A percentile compares a stretch with the other conserved stretches of the same genome.
These are phyloP conservation scores for Gymnocephalus cernua DNA, from an alignment of 2,113 vertebrate species.

Conservation along the genomic window DNA sequence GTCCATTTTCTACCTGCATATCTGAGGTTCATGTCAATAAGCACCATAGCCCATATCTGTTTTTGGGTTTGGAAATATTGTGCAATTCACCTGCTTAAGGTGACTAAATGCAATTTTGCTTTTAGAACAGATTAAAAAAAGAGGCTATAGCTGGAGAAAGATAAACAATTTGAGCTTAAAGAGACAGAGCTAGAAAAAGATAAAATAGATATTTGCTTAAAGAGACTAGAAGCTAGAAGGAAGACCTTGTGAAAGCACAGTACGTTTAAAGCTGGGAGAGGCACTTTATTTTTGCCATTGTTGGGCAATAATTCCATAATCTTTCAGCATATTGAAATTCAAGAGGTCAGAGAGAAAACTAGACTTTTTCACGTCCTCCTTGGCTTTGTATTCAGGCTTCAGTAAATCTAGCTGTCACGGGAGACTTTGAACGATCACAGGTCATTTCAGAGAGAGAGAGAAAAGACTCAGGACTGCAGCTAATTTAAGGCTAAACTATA, in stretches of 20 bases:
- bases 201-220: neutral
- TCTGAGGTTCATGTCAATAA: constrained; percentile 25
- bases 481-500: no score
- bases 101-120: constrained; percentile 7
- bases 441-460: no score
- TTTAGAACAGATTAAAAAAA: neutral
- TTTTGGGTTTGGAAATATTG: constrained; percentile 4
- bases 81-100: constrained; percentile 3
- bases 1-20: constrained; percentile 2
- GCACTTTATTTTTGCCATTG: no score
- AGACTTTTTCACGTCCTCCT: no score
- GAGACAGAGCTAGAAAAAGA: neutral
- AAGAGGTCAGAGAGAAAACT: no score
- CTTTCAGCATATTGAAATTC: no score
- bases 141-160: neutral
- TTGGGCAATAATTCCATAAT: no score
- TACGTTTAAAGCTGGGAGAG: neutral
- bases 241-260: neutral
- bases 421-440: no score
- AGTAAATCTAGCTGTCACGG: no score
- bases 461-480: no score
- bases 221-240: constrained; percentile 2
- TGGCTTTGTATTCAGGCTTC: no score
- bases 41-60: neutral
- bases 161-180: neutral